phyloP scores from a whole-genome alignment of 2,113 vertebrate genomes.

The Lagopus leucura region DNA sequence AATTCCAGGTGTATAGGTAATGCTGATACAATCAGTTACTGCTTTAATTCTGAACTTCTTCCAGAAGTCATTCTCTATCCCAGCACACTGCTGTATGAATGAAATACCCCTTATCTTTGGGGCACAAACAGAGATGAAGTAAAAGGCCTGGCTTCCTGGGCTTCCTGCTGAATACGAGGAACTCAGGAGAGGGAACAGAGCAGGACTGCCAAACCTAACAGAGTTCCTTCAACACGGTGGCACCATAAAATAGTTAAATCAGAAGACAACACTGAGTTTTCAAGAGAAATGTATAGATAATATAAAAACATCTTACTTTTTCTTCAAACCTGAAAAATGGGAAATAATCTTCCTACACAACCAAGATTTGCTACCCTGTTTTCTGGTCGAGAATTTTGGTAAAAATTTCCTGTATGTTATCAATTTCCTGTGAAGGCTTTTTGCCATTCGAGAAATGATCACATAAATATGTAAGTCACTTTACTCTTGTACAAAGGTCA shows the following conservation, averaged over 20 bases:
- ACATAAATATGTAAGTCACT: background rate
- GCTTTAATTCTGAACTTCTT: background rate
- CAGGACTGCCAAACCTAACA: accelerated
- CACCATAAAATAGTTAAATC: background rate
- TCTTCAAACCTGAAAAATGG: background rate
- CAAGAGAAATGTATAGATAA: background rate
- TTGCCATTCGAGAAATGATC: background rate
- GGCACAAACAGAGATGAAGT: background rate
- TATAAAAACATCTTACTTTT: background rate
- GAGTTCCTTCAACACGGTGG: background rate
- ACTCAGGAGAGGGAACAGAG: background rate
- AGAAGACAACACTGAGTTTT: background rate
- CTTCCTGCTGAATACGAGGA: background rate
- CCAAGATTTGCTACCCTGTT: background rate
- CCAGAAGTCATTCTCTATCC: background rate
- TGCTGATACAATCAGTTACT: background rate
- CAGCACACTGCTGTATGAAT: background rate
- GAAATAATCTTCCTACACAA: background rate
- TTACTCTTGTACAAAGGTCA: background rate
- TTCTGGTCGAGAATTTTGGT: background rate
- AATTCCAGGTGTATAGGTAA: background rate
- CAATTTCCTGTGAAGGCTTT: background rate
- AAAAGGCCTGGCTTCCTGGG: background rate
- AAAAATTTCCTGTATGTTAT: background rate
- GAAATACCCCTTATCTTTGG: background rate